A percentile compares a stretch with the other conserved stretches of the same genome.
Evolutionary conservation across 2,888 invertebrate genomes (phyloP).

Genomic region (Trissolcus brochymenae): DNA sequence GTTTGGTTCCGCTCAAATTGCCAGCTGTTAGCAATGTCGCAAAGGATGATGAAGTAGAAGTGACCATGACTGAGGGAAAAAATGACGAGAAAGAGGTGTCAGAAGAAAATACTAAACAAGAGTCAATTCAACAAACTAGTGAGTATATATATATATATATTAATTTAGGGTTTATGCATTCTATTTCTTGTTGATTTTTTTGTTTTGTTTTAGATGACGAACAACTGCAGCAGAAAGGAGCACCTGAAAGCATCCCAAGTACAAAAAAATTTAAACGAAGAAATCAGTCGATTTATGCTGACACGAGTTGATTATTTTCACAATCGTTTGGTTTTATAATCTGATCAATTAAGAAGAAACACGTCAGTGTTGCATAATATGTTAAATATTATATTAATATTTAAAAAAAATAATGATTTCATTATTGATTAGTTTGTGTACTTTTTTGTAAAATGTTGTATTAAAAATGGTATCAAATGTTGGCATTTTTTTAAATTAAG

Average conservation of each 20-base stretch:
- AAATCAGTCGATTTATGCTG: slow-evolving; percentile 74
- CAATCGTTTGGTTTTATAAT: not conserved
- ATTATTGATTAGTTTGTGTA: too few species aligned
- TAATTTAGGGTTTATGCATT: not conserved
- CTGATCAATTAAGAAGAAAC: not conserved
- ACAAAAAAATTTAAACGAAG: slow-evolving; percentile 75
- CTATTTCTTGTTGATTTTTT: slow-evolving; percentile 10
- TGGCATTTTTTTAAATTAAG: too few species aligned
- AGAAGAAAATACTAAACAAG: not conserved
- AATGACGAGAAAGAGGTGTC: not conserved
- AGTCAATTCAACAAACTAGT: not conserved
- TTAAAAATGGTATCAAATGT: too few species aligned
- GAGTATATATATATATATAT: not conserved
- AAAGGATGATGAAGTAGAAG: slow-evolving; percentile 10
- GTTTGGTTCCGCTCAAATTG: slow-evolving; percentile 53
- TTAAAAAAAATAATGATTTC: too few species aligned
- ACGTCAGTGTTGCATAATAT: not conserved
- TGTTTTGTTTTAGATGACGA: slow-evolving; percentile 13
- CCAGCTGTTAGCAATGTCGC: slow-evolving; percentile 49
- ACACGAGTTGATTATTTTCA: slow-evolving; percentile 3
- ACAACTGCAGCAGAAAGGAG: too few species aligned
- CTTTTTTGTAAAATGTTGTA: too few species aligned
- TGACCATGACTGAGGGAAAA: not conserved
- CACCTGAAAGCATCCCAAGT: not conserved
- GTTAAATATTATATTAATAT: slow-evolving; percentile 1